phyloP scores from a whole-genome alignment of 2,888 invertebrate species.

The Polymixis flavicincta region DNA sequence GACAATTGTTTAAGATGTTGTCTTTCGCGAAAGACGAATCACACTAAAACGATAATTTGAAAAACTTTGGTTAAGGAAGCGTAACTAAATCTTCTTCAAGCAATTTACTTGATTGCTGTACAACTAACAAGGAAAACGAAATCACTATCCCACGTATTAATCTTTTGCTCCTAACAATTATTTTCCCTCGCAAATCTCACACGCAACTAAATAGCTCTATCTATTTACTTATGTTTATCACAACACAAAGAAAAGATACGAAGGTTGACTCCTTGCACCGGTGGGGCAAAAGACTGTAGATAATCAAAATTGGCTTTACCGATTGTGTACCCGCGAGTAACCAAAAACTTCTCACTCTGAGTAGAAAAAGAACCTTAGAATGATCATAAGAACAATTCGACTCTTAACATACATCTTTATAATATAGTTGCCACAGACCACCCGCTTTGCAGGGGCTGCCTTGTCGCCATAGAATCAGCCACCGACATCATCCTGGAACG shows the following conservation, averaged over 20 bases:
- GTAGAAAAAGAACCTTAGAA: too few species aligned
- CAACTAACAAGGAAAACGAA: conserved; percentile 41
- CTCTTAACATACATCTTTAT: too few species aligned
- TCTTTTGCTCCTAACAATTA: conserved; percentile 61
- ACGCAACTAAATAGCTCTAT: conserved; percentile 65
- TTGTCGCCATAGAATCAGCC: too few species aligned
- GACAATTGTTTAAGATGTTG: neutral
- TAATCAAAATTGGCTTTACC: too few species aligned
- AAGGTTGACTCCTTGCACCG: conserved; percentile 5
- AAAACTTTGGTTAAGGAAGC: neutral
- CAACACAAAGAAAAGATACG: neutral
- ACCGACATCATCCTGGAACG: too few species aligned
- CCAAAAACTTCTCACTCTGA: too few species aligned
- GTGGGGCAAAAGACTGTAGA: too few species aligned
- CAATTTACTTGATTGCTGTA: conserved; percentile 33
- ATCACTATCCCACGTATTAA: conserved; percentile 53
- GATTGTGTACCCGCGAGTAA: too few species aligned
- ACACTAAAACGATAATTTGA: neutral
- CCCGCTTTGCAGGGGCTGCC: too few species aligned
- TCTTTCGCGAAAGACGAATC: neutral
- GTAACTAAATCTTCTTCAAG: conserved; percentile 15
- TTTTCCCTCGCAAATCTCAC: conserved; percentile 60
- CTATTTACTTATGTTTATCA: conserved; percentile 50
- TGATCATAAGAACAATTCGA: too few species aligned
- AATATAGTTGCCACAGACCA: too few species aligned